phyloP scores from a whole-genome alignment of 2,113 vertebrate genomes.

The Falcunculus frontatus region DNA sequence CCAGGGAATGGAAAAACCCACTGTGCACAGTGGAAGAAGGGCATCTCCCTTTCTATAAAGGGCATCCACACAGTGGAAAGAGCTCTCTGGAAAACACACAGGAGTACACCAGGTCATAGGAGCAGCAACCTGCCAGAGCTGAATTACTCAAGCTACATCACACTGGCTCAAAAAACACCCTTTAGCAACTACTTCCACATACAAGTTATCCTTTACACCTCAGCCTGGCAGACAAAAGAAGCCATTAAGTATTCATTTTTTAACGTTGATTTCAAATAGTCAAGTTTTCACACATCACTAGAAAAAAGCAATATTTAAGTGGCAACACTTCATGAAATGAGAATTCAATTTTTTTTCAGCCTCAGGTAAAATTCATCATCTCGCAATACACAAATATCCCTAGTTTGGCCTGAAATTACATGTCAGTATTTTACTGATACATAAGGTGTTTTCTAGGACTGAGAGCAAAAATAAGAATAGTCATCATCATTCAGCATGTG shows the following conservation, averaged over 20 bases:
- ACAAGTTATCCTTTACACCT: background rate
- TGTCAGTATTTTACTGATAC: background rate
- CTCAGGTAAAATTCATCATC: background rate
- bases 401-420: background rate
- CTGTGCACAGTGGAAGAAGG: background rate
- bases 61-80: background rate
- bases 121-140: background rate
- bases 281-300: background rate
- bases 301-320: background rate
- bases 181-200: background rate
- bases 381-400: background rate
- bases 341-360: background rate
- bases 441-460: background rate
- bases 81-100: background rate
- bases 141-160: background rate
- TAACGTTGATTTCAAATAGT: background rate
- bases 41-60: background rate
- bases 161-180: background rate
- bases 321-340: background rate
- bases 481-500: background rate
- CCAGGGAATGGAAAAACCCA: background rate
- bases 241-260: background rate
- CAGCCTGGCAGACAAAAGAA: background rate
- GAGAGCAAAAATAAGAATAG: background rate
- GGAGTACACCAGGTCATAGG: background rate